Percentiles rank a stretch among this genome's conserved stretches.
Evolutionary conservation across 2,797 vertebrate genomes (phyloP).

Genomic region (Rhincodon typus): DNA sequence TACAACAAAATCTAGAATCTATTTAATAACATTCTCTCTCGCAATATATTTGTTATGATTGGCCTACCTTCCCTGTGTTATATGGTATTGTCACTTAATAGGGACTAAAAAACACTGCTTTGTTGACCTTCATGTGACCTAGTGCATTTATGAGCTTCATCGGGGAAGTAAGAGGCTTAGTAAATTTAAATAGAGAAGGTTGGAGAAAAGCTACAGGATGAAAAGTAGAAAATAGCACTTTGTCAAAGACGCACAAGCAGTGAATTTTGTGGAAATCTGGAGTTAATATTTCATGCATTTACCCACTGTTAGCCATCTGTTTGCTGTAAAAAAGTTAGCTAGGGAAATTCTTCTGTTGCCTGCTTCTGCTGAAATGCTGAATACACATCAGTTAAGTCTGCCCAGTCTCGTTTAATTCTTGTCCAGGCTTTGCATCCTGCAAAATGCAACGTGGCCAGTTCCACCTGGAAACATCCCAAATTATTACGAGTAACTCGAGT

Average conservation of each 20-base stretch:
- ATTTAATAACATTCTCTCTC: not conserved
- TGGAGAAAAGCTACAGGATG: not conserved
- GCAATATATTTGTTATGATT: not conserved
- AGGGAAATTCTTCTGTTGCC: conserved; percentile 29
- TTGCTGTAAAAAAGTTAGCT: not conserved
- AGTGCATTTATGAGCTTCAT: not conserved
- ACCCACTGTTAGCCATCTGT: conserved; percentile 34
- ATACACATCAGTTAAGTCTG: conserved; percentile 19
- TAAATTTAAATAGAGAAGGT: not conserved
- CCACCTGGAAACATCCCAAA: not conserved
- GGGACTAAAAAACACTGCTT: not conserved
- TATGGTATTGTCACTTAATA: not conserved
- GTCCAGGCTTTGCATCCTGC: not conserved
- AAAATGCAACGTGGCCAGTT: not conserved
- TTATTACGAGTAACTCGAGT: not conserved
- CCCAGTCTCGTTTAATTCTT: conserved; percentile 25
- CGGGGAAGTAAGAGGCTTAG: not conserved
- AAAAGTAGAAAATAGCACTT: not conserved
- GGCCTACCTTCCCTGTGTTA: too few relatives aligned
- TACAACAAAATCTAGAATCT: not conserved
- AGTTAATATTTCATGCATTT: conserved; percentile 34
- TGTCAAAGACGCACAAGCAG: not conserved
- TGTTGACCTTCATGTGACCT: not conserved
- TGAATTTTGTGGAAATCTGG: conserved; percentile 18
- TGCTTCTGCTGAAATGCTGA: conserved; percentile 33